Evolutionary conservation across 2,888 invertebrate species (phyloP), one percentile per base, ranked within the genome.

Genomic region (Phrixothrix hirtus): DNA sequence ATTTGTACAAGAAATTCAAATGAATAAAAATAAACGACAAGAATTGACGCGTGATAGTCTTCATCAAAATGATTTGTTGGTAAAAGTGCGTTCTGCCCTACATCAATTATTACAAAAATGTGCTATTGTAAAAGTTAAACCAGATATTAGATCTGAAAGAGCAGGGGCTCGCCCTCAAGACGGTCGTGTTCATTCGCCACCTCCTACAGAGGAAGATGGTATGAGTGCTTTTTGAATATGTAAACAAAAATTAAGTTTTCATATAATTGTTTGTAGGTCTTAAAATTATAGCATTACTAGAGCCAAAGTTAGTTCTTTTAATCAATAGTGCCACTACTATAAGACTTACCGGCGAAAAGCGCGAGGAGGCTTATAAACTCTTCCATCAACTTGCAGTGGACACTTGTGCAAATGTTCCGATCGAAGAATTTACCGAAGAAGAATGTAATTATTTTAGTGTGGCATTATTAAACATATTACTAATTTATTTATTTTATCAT

Each of bases 1-100:
- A 30, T 67, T 81, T n/a, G 62, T 71, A 3, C 74, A 76, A 1
- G 74, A 78, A 59, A 75, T 81, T 2, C 71, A 74, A 1, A 74
- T 75, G 1, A 78, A 82, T 60, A 66, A 68, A 7, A 74, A 77
- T 3, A 78, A 78, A 10, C 77, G 78, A 57, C 57, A 55, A 0
- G 72, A 77, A 21, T 67, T 77, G 0, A 75, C 70, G 1, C 71
- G 67, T n/a, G n/a, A n/a, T n/a, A n/a, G n/a, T n/a, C n/a, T n/a
- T n/a, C 74, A 72, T 10, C 79, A 79, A 47, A 81, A 82, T 0
- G 73, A 77, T 57, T 71, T 83, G 12, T 74, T 83, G 26, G 81
- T 83, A 26, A 78, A 81, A 58, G 78, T 85, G 67, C 79, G 80
- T 64, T 79, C 78, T 0, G 79, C 82, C 0, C 64, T 85, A 47